A percentile compares a stretch with the other conserved stretches of the same genome.
These are phyloP conservation scores for Crotalus helleri DNA, from an alignment of 2,113 vertebrate genomes.

Conservation along the genomic window DNA sequence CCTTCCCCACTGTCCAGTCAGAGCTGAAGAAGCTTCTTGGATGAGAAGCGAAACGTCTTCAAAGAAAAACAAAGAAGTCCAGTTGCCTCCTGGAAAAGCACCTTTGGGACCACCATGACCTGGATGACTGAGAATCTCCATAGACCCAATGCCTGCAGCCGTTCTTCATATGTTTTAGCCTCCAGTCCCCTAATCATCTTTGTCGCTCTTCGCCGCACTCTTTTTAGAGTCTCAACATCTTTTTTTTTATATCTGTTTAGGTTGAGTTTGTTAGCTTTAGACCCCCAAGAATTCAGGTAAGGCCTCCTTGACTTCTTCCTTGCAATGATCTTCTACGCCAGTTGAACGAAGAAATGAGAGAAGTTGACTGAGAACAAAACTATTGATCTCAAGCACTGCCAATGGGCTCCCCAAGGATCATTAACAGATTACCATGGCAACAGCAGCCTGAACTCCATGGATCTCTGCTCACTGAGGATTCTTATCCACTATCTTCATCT, in stretches of 20 bases:
- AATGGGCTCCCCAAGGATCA: neutral
- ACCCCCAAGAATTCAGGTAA: neutral
- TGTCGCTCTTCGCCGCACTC: too few species aligned
- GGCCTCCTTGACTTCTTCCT: neutral
- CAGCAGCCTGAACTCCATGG: neutral
- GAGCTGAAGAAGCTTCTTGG: too few species aligned
- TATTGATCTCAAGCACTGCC: neutral
- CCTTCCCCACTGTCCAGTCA: too few species aligned
- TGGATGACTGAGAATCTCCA: too few species aligned
- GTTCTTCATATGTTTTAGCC: too few species aligned
- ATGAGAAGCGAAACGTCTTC: too few species aligned
- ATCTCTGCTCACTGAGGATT: neutral
- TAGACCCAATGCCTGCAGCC: too few species aligned
- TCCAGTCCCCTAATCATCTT: too few species aligned
- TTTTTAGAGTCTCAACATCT: too few species aligned
- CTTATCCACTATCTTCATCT: neutral
- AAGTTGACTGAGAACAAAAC: neutral
- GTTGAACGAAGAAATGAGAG: neutral
- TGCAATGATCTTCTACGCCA: neutral
- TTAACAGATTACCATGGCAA: neutral
- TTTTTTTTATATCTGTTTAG: neutral
- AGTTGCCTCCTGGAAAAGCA: too few species aligned
- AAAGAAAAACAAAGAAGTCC: too few species aligned
- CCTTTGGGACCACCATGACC: too few species aligned
- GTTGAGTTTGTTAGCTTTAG: neutral